Evolutionary conservation across 2,888 invertebrate genomes (phyloP).

Genomic region (Gisinianus flammeolus): DNA sequence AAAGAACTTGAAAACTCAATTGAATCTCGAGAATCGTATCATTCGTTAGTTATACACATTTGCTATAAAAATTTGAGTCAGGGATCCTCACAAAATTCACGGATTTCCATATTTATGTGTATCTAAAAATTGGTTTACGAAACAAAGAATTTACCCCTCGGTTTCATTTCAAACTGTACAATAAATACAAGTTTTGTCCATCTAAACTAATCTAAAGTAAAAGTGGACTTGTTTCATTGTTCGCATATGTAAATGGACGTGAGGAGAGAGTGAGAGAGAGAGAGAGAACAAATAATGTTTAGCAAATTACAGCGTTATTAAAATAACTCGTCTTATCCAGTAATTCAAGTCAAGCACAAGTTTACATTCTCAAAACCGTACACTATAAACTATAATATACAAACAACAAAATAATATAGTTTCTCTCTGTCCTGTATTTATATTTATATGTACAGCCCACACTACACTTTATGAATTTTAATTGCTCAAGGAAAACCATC

Average conservation of each 20-base stretch:
- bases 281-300: background rate
- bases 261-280: background rate
- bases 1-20: too few relatives aligned
- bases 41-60: too few relatives aligned
- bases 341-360: background rate
- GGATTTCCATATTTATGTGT: too few relatives aligned
- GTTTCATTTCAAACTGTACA: too few relatives aligned
- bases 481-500: background rate
- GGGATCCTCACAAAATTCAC: too few relatives aligned
- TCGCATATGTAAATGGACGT: background rate
- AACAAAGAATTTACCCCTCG: too few relatives aligned
- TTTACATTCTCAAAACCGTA: background rate
- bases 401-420: background rate
- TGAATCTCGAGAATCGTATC: too few relatives aligned
- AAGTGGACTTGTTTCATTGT: too few relatives aligned
- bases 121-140: too few relatives aligned
- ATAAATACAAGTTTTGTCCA: too few relatives aligned
- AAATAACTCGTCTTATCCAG: background rate
- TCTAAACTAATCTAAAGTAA: too few relatives aligned
- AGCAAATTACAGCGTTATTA: background rate
- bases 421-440: background rate
- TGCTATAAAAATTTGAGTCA: too few relatives aligned
- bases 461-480: constrained; percentile 6
- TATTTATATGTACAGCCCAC: background rate
- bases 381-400: background rate